phyloP scores from a whole-genome alignment of 92 coral and sea anemone genomes.

The Siderastrea siderea region DNA sequence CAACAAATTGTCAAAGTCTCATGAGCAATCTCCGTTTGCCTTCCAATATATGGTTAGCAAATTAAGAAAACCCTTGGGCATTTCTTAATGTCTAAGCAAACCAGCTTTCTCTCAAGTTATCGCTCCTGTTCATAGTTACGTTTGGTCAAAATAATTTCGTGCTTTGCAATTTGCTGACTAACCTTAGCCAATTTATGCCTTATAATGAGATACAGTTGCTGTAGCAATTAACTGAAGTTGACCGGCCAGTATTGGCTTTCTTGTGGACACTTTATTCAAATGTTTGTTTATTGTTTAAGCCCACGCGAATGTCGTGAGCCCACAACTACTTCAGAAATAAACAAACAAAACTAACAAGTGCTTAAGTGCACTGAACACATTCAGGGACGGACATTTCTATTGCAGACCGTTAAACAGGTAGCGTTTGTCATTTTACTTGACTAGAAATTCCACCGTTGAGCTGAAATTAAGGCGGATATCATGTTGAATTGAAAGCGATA shows the following conservation, averaged over 20 bases:
- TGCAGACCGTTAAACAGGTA: not conserved
- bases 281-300: not conserved
- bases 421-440: not conserved
- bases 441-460: not conserved
- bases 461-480: slow-evolving; percentile 1
- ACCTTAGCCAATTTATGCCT: too few species aligned
- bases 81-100: too few species aligned
- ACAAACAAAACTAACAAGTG: not conserved
- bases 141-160: too few species aligned
- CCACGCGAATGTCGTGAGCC: slow-evolving; percentile 12
- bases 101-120: too few species aligned
- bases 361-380: not conserved
- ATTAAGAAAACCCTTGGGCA: too few species aligned
- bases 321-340: not conserved
- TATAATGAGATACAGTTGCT: too few species aligned
- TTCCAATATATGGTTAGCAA: too few species aligned
- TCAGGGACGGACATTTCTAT: not conserved
- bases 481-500: not conserved
- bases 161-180: too few species aligned
- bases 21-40: too few species aligned
- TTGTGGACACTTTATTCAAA: not conserved
- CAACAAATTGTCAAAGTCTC: too few species aligned
- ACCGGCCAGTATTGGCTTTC: not conserved
- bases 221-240: too few species aligned
- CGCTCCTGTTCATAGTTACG: too few species aligned